Conservation (phyloP, 2,797 vertebrate genomes). For the Pipistrellus pygmaeus region DNA sequence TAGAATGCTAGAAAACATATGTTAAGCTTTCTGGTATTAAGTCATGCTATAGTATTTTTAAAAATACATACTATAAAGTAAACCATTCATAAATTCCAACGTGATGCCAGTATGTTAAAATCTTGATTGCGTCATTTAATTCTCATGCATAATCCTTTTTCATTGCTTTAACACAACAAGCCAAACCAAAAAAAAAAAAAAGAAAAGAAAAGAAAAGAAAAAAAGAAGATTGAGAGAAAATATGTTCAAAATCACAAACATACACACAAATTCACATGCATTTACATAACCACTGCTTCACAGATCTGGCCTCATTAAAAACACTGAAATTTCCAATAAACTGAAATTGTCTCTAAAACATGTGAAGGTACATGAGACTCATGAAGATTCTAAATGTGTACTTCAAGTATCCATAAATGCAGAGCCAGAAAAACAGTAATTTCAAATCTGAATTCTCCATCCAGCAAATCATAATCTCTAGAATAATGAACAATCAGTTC, state of each 20-base stretch:
- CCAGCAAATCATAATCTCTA: background rate
- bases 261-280: slow-evolving; percentile 29
- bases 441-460: background rate
- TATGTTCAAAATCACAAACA: slow-evolving; percentile 11
- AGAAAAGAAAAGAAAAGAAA: background rate
- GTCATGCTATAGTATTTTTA: slow-evolving; percentile 60
- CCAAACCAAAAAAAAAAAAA: background rate
- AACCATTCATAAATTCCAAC: slow-evolving; percentile 69
- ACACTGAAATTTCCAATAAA: slow-evolving; percentile 25
- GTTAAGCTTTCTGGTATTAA: slow-evolving; percentile 63
- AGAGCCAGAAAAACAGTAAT: slow-evolving; percentile 42
- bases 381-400: background rate
- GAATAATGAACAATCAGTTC: slow-evolving; percentile 14
- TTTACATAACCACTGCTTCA: slow-evolving; percentile 48
- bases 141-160: slow-evolving; percentile 66
- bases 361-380: background rate
- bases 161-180: slow-evolving; percentile 56
- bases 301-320: slow-evolving; percentile 33
- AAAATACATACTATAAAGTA: slow-evolving; percentile 71
- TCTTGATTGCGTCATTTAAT: slow-evolving; percentile 35
- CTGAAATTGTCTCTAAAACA: slow-evolving; percentile 12
- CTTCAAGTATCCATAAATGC: background rate
- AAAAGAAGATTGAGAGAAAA: background rate
- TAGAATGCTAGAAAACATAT: slow-evolving; percentile 73
- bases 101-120: slow-evolving; percentile 66